Evolutionary conservation across 2,888 invertebrate species (phyloP), one percentile per base, ranked within the genome.

Genomic region (Elmis aenea): DNA sequence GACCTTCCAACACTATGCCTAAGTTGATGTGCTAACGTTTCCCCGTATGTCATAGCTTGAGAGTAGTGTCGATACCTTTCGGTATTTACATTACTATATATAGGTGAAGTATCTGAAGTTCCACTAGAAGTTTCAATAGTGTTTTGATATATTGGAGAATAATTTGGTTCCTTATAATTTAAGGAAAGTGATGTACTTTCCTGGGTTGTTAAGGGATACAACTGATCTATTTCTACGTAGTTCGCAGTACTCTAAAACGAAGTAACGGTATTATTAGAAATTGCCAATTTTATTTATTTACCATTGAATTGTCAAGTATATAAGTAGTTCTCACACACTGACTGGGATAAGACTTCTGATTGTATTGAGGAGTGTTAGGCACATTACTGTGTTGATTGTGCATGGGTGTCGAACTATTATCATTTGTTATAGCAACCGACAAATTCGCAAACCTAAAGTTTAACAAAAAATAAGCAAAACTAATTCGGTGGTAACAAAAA

Each of bases 391-490:
- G 42, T 23, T 36, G 31, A 13, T 27, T 35, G 22, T 23, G 25
- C 6, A 22, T 12, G 13, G 15, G 15, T 32, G 13, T 39, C 10
- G 26, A 26, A 9, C 13, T 28, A 28, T 32, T 52, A 21, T 62
- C 58, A 42, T 47, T 53, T 11, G 51, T 41, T 33, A 54, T 67
- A 36, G 71, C 70, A 38, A 81, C 76, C 4, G 82, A 81, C 47
- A 84, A 68, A 67, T 76, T 81, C 26, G 81, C 81, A 72, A 84
- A 83, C 62, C 83, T 83, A 52, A 14, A 61, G 64, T 24, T 24
- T 18, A 6, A 18, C 3, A 23, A 2, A 22, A 23, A 23, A 23
- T 9, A 5, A 9, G 5, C 12, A n/a, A 12, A 9, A 5, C 20
- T 18, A 18, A 18, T 18, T n/a, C n/a, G n/a, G n/a, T n/a, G n/a